Percentiles rank a stretch among this genome's conserved stretches.
These are phyloP conservation scores for Macrosoma leucophasiata DNA, from an alignment of 2,888 invertebrate species.

Conservation along the genomic window DNA sequence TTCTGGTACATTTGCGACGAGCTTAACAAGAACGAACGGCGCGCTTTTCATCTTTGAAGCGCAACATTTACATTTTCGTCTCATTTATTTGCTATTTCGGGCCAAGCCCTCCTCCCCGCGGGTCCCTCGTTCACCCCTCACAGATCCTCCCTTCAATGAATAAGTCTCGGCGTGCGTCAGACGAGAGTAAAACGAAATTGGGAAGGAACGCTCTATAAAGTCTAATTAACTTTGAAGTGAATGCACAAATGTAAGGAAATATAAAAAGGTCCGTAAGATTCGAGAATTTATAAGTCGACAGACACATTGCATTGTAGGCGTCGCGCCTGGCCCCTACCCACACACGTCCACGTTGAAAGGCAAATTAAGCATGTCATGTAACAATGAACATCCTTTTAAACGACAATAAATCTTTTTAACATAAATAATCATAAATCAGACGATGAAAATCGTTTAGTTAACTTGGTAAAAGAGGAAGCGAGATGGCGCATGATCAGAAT, in stretches of 20 bases:
- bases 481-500: slow-evolving; percentile 64
- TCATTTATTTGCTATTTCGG: slow-evolving; percentile 77
- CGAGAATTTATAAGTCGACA: slow-evolving; percentile 45
- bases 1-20: slow-evolving; percentile 74
- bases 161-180: slow-evolving; percentile 70
- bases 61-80: slow-evolving; percentile 77
- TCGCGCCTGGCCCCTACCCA: too few relatives aligned
- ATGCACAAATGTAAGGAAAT: slow-evolving; percentile 69
- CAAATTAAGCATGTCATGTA: slow-evolving; percentile 29
- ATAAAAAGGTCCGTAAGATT: slow-evolving; percentile 55
- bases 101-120: slow-evolving; percentile 46
- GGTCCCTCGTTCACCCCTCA: slow-evolving; percentile 35
- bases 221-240: slow-evolving; percentile 74
- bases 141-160: slow-evolving; percentile 61
- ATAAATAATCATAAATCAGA: slow-evolving; percentile 52
- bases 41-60: slow-evolving; percentile 74
- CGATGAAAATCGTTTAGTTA: slow-evolving; percentile 47
- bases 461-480: slow-evolving; percentile 56
- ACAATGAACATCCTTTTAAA: slow-evolving; percentile 49
- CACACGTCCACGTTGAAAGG: background rate
- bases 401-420: slow-evolving; percentile 49
- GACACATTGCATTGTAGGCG: slow-evolving; percentile 3
- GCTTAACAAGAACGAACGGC: slow-evolving; percentile 70
- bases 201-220: slow-evolving; percentile 75
- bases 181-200: slow-evolving; percentile 68